Conservation (phyloP, 2,113 vertebrate species). For the Equus przewalskii region DNA sequence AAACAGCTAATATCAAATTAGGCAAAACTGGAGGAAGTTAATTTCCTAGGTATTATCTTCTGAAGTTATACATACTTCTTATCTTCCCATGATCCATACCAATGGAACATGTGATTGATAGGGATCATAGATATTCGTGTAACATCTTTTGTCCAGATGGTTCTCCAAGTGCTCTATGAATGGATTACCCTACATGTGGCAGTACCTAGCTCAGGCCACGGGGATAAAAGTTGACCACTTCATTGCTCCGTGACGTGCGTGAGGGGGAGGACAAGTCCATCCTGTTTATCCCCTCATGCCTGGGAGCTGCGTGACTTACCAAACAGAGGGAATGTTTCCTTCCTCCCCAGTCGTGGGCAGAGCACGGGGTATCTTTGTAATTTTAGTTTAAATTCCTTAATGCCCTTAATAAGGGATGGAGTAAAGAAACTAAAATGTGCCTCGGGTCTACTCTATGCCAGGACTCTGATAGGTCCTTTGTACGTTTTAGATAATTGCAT, state of each 20-base stretch:
- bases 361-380: constrained; percentile 31
- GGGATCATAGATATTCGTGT: neutral
- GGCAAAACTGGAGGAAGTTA: constrained; percentile 50
- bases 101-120: neutral
- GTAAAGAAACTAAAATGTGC: neutral
- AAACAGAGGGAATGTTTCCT: constrained; percentile 37
- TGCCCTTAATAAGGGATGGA: neutral
- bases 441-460: neutral
- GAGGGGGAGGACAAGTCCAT: neutral
- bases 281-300: constrained; percentile 13
- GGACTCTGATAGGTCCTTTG: neutral
- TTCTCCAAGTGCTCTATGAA: neutral
- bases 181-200: neutral
- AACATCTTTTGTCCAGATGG: constrained; percentile 33
- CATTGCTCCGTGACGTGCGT: neutral
- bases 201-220: neutral
- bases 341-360: neutral
- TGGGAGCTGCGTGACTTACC: neutral
- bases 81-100: neutral
- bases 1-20: constrained; percentile 50
- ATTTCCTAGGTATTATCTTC: constrained; percentile 67
- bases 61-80: neutral
- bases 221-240: neutral
- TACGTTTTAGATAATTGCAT: neutral
- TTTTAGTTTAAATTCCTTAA: neutral